A percentile compares a stretch with the other conserved stretches of the same genome.
Conservation (phyloP, 2,797 vertebrate species). For the Sebastes wilsoni region DNA sequence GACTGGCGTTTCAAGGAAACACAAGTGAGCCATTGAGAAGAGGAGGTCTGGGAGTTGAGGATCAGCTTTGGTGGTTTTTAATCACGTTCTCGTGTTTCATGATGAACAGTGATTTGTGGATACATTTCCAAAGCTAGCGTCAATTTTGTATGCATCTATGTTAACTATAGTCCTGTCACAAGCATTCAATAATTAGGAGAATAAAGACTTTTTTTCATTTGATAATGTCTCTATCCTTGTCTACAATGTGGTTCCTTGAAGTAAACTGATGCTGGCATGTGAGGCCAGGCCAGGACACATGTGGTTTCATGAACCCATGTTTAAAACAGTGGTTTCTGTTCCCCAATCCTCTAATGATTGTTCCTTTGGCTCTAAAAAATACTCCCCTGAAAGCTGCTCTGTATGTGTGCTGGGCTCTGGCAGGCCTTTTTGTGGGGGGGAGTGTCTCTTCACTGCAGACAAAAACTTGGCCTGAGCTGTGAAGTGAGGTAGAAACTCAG, state of each 20-base stretch:
- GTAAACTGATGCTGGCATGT: constrained; percentile 27
- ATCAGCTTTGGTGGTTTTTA: constrained; percentile 34
- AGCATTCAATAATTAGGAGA: background rate
- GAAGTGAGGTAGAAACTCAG: constrained; percentile 19
- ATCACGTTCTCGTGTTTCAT: constrained; percentile 22
- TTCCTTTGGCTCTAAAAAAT: constrained; percentile 34
- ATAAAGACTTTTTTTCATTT: background rate
- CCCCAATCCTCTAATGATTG: constrained; percentile 23
- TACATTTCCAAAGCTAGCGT: background rate
- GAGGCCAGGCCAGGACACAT: constrained; percentile 9
- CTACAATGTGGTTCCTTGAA: background rate
- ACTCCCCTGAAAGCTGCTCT: constrained; percentile 27
- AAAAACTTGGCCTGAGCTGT: constrained; percentile 33
- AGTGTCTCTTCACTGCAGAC: constrained; percentile 26
- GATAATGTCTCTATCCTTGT: background rate
- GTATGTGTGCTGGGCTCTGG: constrained; percentile 24
- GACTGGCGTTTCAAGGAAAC: constrained; percentile 18
- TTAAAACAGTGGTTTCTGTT: constrained; percentile 29
- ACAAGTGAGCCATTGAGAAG: constrained; percentile 20
- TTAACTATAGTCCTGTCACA: background rate
- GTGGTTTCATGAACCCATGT: constrained; percentile 35
- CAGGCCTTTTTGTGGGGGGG: constrained; percentile 7
- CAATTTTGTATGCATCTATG: background rate
- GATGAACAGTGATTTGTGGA: background rate
- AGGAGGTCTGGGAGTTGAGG: constrained; percentile 1